Conservation (phyloP, 1,140 invertebrate species). For the Myzus persicae region DNA sequence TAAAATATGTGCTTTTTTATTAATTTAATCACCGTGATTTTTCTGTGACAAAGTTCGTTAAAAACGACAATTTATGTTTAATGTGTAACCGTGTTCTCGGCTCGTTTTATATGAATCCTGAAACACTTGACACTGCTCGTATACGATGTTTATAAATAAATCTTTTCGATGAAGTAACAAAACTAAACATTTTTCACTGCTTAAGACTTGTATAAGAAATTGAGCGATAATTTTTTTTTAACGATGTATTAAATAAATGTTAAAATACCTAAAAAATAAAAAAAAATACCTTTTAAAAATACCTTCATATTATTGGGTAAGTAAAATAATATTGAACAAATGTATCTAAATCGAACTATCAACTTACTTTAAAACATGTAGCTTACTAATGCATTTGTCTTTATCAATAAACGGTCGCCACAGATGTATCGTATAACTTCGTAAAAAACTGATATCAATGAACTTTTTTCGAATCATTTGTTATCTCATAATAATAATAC, state of each 20-base stretch:
- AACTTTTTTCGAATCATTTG: neutral
- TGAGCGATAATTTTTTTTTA: too few relatives aligned
- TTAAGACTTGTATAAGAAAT: too few relatives aligned
- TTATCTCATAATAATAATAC: neutral
- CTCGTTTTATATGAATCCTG: neutral
- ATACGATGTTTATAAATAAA: neutral
- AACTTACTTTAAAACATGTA: too few relatives aligned
- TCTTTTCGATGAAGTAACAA: neutral
- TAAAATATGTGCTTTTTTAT: constrained; percentile 4
- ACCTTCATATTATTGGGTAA: too few relatives aligned
- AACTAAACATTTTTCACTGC: too few relatives aligned
- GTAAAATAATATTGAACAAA: too few relatives aligned
- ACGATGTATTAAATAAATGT: too few relatives aligned
- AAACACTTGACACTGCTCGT: neutral
- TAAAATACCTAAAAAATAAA: too few relatives aligned
- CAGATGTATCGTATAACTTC: neutral
- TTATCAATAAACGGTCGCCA: neutral
- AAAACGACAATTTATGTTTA: neutral
- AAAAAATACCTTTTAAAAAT: too few relatives aligned
- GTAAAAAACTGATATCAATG: neutral
- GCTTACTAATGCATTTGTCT: neutral
- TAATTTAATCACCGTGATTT: neutral
- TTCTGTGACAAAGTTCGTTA: neutral
- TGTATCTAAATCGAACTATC: too few relatives aligned
- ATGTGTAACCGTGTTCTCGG: neutral